Conservation (phyloP, 2,797 vertebrate genomes). For the Typhlichthys subterraneus region DNA sequence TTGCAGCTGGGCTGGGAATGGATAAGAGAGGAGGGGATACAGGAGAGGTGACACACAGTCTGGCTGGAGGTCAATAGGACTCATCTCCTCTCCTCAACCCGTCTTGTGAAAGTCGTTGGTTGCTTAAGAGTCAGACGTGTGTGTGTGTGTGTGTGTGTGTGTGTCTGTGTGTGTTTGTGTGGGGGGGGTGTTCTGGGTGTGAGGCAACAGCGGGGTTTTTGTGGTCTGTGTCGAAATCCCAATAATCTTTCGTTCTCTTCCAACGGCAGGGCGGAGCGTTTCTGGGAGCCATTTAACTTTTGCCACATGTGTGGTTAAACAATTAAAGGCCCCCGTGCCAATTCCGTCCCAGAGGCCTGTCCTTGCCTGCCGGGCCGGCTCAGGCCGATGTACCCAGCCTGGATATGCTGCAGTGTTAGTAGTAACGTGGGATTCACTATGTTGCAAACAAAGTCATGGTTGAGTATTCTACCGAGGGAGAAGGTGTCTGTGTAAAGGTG, state of each 20-base stretch:
- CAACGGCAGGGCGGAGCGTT: conserved; percentile 47
- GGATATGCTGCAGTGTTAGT: no score
- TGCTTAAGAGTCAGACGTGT: conserved; percentile 21
- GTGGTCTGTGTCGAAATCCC: conserved; percentile 50
- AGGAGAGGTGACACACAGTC: conserved; percentile 47
- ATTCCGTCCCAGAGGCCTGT: conserved; percentile 27
- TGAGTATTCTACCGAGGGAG: no score
- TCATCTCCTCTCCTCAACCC: conserved; percentile 39
- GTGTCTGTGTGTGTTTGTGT: conserved; percentile 20
- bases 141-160: conserved; percentile 31
- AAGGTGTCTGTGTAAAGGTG: no score
- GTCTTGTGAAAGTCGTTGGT: conserved; percentile 15
- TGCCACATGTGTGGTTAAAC: conserved; percentile 58
- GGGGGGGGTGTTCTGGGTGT: conserved; percentile 22
- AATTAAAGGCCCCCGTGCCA: conserved; percentile 51
- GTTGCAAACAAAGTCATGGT: no score
- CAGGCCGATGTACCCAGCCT: background rate
- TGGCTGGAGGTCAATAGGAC: conserved; percentile 13
- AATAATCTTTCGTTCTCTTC: conserved; percentile 40
- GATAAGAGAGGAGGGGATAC: conserved; percentile 16
- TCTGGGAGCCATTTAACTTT: conserved; percentile 57
- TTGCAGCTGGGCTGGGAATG: conserved; percentile 32
- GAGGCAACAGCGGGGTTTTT: conserved; percentile 42
- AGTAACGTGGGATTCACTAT: no score
- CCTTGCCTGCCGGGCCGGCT: conserved; percentile 10